Base-by-base conservation (phyloP, 2,113 vertebrate genomes). In the Oostethus manadensis region DNA sequence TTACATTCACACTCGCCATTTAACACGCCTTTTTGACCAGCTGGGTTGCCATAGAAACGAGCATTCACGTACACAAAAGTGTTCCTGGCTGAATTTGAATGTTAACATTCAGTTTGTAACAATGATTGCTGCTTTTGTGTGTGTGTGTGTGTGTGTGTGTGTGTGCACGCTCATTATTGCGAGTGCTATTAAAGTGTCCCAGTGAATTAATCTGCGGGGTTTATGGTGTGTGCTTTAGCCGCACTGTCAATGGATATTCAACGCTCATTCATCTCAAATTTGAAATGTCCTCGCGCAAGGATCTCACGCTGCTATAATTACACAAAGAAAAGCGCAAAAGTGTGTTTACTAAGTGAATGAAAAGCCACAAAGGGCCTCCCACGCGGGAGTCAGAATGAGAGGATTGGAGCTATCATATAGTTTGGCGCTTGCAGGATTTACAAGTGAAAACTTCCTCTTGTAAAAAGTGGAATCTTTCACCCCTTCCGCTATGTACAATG, bases 221-320 rank as follows among this genome's bases (percentile, higher is more conserved):
- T 61, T 48, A 26, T 61, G 53, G 70, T 60, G 55, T 51, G 51
- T 51, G 46, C 66, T 77, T 74, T 77, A 71, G 71, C 62, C 21
- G 51, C 51, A 18, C 15, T 60, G 40, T 63, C 49, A 75, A 71
- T 76, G 45, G 51, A 65, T 61, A 72, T 68, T 70, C 53, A 63
- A 46, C 60, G 51, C 57, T 64, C 67, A 68, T 78, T 68, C 56
- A 55, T 78, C 58, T 68, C 57, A 55, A 55, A 73, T 65, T 53
- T 58, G n/a, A 64, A 77, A 75, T 58, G 23, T 64, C 60, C 64
- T 66, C 60, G 20, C 33, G 35, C 9, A 7, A 59, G 18, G 38
- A 63, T 61, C 58, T 68, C 44, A 26, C 38, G 59, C 33, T 47
- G 35, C 58, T 56, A 33, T 56, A 48, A 15, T 50, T 58, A 74